Conservation (phyloP, 1,140 invertebrate species). For the Halictus rubicundus region DNA sequence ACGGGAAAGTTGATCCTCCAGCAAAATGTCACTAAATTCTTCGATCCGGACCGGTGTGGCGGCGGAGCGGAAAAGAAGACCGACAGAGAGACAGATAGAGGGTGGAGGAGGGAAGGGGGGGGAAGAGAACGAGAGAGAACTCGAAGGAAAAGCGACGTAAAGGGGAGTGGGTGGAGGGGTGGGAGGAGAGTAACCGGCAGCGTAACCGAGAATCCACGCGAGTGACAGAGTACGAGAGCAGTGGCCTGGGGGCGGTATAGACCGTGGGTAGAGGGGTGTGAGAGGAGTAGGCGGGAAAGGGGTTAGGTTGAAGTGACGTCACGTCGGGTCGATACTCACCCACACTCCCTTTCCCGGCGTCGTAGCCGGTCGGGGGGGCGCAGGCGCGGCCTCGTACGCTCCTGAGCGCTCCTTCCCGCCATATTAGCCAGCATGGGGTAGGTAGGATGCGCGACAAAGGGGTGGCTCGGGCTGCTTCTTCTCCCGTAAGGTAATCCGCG, state of each 20-base stretch:
- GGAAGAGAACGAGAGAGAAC: too few species aligned
- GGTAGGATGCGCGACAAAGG: conserved; percentile 84
- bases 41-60: too few species aligned
- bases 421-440: conserved; percentile 80
- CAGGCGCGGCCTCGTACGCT: conserved; percentile 69
- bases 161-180: not conserved
- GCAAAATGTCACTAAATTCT: too few species aligned
- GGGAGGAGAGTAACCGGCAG: conserved; percentile 9
- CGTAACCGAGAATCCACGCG: conserved; percentile 19
- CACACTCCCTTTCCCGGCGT: conserved; percentile 61
- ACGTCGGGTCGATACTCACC: conserved; percentile 76
- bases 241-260: not conserved
- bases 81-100: not conserved
- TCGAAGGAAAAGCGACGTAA: not conserved
- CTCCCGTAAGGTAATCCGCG: conserved; percentile 83
- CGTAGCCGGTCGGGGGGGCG: conserved; percentile 47
- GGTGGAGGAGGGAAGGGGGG: not conserved
- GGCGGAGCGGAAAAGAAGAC: conserved; percentile 1
- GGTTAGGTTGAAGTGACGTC: conserved; percentile 70
- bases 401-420: conserved; percentile 77
- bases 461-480: conserved; percentile 84
- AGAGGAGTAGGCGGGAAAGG: not conserved
- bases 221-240: conserved; percentile 19
- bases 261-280: not conserved
- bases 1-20: too few species aligned